Conservation (phyloP, 2,888 invertebrate genomes). For the Mechanitis messenoides region DNA sequence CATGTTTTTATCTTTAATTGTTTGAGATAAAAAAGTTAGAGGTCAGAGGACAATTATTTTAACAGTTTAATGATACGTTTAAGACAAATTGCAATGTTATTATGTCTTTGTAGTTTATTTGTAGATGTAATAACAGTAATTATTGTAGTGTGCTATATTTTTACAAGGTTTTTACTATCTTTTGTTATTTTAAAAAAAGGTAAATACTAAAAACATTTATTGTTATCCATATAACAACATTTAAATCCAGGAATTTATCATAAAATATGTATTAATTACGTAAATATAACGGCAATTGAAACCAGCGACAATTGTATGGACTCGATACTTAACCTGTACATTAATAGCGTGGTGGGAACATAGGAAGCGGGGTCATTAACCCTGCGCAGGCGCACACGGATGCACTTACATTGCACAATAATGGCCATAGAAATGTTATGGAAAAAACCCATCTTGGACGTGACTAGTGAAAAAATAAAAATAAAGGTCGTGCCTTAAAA, state of each 20-base stretch:
- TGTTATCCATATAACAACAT: too few species aligned
- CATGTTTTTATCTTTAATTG: not conserved
- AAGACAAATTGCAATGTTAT: constrained; percentile 1
- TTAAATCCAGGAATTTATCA: too few species aligned
- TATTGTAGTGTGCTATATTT: not conserved
- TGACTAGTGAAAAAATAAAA: constrained; percentile 6
- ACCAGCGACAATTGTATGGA: constrained; percentile 4
- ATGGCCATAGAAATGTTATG: constrained; percentile 35
- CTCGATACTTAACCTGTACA: constrained; percentile 7
- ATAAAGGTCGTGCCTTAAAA: constrained; percentile 9
- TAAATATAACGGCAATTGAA: constrained; percentile 4
- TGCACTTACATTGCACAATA: constrained; percentile 58
- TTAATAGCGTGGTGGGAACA: constrained; percentile 33
- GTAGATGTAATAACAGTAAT: not conserved
- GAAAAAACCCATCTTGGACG: constrained; percentile 24
- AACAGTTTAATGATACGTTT: constrained; percentile 11
- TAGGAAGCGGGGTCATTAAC: constrained; percentile 57
- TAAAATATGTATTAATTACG: not conserved
- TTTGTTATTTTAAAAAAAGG: too few species aligned
- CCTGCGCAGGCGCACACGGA: constrained; percentile 43
- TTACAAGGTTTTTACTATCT: too few species aligned
- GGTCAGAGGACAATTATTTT: constrained; percentile 27
- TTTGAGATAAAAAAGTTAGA: constrained; percentile 27
- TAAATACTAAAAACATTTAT: too few species aligned
- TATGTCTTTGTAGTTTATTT: not conserved